Conservation (phyloP, 2,113 vertebrate genomes). For the Centropus bengalensis region DNA sequence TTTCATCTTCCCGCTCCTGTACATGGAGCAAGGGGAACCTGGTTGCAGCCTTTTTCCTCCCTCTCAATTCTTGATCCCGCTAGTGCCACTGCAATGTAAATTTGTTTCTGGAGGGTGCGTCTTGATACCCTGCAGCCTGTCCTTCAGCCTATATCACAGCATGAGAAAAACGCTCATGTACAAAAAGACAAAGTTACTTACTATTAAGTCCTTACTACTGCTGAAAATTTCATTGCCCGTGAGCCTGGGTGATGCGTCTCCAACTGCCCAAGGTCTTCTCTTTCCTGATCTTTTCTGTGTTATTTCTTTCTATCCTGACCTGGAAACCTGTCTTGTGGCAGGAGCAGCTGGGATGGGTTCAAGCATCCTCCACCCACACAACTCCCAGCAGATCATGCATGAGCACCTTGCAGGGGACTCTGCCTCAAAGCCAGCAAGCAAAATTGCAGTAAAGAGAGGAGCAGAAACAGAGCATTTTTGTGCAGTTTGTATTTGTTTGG, state of each 20-base stretch:
- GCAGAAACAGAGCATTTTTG: neutral
- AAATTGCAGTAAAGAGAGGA: neutral
- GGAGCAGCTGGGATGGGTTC: neutral
- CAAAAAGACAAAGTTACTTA: neutral
- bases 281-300: neutral
- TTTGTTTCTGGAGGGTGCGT: neutral
- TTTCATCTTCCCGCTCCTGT: neutral
- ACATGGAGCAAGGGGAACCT: neutral
- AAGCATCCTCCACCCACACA: neutral
- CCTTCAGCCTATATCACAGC: neutral
- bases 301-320: neutral
- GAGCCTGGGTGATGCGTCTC: neutral
- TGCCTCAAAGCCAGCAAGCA: neutral
- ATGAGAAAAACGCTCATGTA: accelerated
- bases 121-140: neutral
- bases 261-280: accelerated
- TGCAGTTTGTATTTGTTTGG: neutral
- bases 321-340: neutral
- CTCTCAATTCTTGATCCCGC: neutral
- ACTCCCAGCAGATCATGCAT: neutral
- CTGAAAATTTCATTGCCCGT: neutral
- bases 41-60: neutral
- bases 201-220: neutral
- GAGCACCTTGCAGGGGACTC: neutral
- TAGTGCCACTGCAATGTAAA: neutral